These are phyloP conservation scores for Columba livia DNA, from an alignment of 2,113 vertebrate species.

Conservation along the genomic window DNA sequence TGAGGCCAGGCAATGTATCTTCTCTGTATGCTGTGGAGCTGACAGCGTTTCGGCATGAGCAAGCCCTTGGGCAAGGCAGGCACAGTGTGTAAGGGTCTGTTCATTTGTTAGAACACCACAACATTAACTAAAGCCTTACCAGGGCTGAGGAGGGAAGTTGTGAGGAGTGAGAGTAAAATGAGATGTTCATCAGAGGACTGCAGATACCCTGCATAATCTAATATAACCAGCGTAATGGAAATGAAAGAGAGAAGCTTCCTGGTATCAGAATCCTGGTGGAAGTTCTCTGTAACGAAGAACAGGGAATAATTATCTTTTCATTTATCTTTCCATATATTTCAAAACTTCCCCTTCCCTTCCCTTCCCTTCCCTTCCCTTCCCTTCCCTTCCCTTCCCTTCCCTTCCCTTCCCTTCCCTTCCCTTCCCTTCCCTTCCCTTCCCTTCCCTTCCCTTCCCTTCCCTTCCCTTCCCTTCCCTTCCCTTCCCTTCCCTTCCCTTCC, in stretches of 20 bases:
- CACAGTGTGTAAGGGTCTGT: too few relatives aligned
- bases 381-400: too few relatives aligned
- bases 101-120: background rate
- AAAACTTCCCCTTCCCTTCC: background rate
- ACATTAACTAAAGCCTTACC: background rate
- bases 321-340: background rate
- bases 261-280: background rate
- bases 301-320: background rate
- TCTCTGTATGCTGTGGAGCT: background rate
- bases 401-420: too few relatives aligned
- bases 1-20: background rate
- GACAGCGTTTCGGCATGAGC: background rate
- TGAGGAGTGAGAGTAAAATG: background rate
- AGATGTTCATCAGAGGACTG: background rate
- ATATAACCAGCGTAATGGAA: background rate
- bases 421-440: too few relatives aligned
- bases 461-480: too few relatives aligned
- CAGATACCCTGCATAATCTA: background rate
- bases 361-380: too few relatives aligned
- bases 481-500: too few relatives aligned
- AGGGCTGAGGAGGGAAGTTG: background rate
- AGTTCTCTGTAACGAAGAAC: background rate
- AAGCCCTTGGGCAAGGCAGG: background rate
- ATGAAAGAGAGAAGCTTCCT: background rate
- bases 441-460: too few relatives aligned